Evolutionary conservation across 2,797 vertebrate genomes (phyloP).

Genomic region (Meriones psammophilus): DNA sequence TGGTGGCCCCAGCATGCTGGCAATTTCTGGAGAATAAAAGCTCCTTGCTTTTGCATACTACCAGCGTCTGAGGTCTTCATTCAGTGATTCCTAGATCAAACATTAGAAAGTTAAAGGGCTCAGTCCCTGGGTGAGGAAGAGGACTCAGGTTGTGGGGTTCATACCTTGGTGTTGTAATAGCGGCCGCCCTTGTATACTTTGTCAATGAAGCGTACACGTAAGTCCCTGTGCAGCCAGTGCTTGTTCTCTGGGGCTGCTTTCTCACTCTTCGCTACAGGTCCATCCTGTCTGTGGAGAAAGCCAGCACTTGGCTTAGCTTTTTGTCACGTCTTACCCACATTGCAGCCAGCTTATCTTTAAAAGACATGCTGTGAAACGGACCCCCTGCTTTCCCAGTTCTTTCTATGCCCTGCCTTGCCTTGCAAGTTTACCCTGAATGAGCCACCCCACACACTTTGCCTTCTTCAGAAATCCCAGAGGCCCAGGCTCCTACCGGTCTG

Average conservation of each 20-base stretch:
- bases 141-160: neutral
- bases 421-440: slow-evolving; percentile 50
- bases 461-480: slow-evolving; percentile 3
- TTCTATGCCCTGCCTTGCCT: slow-evolving; percentile 39
- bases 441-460: neutral
- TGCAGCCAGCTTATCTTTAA: neutral
- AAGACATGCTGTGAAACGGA: slow-evolving; percentile 24
- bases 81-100: too few relatives aligned
- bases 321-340: neutral
- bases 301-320: neutral
- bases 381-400: neutral
- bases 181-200: slow-evolving; percentile 92
- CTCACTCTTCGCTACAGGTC: slow-evolving; percentile 59
- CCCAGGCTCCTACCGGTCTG: slow-evolving; percentile 33
- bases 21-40: neutral
- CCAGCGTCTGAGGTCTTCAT: too few relatives aligned
- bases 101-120: neutral
- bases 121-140: neutral
- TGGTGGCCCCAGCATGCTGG: too few relatives aligned
- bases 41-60: too few relatives aligned
- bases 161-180: slow-evolving; percentile 97
- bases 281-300: slow-evolving; percentile 33
- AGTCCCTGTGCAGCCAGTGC: slow-evolving; percentile 94
- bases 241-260: slow-evolving; percentile 18
- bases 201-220: slow-evolving; percentile 95